Conservation (phyloP, 64 coral and sea anemone species). For the Stichodactyla mertensii region DNA sequence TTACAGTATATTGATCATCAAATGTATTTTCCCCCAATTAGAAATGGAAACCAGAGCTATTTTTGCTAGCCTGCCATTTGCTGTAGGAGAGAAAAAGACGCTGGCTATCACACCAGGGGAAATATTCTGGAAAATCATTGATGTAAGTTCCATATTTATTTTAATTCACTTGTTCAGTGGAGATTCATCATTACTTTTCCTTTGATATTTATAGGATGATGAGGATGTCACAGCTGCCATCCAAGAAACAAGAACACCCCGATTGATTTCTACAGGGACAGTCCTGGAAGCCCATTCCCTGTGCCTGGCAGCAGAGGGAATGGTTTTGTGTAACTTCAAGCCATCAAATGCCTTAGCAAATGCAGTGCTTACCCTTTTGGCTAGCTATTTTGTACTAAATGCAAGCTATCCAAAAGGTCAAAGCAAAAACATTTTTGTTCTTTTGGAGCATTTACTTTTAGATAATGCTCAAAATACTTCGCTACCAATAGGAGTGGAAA, state of each 20-base stretch:
- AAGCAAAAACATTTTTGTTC: slow-evolving; percentile 1
- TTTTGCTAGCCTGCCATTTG: background rate
- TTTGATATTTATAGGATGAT: background rate
- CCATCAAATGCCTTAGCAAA: background rate
- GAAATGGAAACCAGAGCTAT: background rate
- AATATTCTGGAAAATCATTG: slow-evolving; percentile 1
- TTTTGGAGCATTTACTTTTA: background rate
- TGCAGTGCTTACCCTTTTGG: background rate
- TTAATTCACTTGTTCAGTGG: background rate
- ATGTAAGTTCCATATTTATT: background rate
- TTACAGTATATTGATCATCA: too few relatives aligned
- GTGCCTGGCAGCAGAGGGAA: background rate
- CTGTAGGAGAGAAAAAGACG: background rate
- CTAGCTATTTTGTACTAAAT: background rate
- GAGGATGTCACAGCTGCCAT: background rate
- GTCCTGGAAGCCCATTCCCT: background rate
- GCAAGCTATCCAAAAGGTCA: background rate
- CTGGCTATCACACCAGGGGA: background rate
- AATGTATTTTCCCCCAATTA: background rate
- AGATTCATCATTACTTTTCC: background rate
- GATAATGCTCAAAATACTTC: background rate
- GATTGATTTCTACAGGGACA: background rate
- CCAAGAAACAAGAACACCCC: background rate
- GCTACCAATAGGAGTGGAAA: background rate
- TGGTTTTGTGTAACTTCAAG: background rate